Evolutionary conservation across 2,888 invertebrate species (phyloP).

Genomic region (Brenthis hecate): DNA sequence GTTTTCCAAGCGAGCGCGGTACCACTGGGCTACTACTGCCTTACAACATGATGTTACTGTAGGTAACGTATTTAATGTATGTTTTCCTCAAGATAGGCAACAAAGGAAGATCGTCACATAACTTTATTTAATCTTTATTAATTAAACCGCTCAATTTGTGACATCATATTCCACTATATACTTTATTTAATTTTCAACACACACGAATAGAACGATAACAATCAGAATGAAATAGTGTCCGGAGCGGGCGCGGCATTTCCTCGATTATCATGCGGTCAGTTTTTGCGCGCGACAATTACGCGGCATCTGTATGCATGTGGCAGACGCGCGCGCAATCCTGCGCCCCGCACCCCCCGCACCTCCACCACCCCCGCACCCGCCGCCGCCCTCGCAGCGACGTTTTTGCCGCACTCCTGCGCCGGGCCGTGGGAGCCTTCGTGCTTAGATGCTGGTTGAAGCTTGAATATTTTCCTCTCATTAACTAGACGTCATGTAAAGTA

Average conservation of each 20-base stretch:
- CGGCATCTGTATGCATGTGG: conserved; percentile 74
- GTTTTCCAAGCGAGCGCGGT: too few relatives aligned
- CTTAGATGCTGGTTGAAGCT: conserved; percentile 43
- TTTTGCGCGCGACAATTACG: conserved; percentile 71
- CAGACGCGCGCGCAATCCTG: conserved; percentile 50
- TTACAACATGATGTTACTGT: too few relatives aligned
- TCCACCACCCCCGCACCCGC: conserved; percentile 43
- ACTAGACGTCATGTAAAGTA: conserved; percentile 31
- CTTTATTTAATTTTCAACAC: background rate
- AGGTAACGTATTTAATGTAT: too few relatives aligned
- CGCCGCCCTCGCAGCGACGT: conserved; percentile 37
- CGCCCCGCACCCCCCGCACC: conserved; percentile 44
- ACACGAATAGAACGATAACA: conserved; percentile 37
- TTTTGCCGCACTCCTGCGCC: conserved; percentile 37
- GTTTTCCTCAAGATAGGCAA: too few relatives aligned
- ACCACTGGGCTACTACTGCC: too few relatives aligned
- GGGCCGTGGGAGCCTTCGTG: conserved; percentile 57
- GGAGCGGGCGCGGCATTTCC: conserved; percentile 60
- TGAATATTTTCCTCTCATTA: conserved; percentile 46
- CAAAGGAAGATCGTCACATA: too few relatives aligned
- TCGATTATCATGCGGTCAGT: conserved; percentile 70
- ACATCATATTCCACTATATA: too few relatives aligned
- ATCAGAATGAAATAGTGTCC: conserved; percentile 40
- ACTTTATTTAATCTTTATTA: background rate
- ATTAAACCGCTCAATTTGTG: background rate